Percentiles rank a stretch among this genome's conserved stretches.
These are phyloP conservation scores for Julus scanicus DNA, from an alignment of 2,888 invertebrate genomes.

Conservation along the genomic window DNA sequence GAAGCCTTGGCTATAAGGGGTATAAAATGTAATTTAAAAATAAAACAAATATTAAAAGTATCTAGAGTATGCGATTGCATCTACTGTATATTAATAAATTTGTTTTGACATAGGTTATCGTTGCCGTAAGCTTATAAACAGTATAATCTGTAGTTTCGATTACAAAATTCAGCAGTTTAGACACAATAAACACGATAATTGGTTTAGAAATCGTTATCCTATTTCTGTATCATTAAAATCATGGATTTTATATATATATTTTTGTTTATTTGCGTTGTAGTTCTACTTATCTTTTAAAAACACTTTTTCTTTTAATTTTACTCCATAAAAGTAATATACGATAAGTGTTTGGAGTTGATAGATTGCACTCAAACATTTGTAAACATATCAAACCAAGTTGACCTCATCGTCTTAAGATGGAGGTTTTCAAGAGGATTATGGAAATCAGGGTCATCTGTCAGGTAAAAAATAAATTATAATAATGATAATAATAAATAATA, in stretches of 20 bases:
- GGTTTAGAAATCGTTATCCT: too few relatives aligned
- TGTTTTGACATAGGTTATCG: background rate
- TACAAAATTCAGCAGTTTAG: background rate
- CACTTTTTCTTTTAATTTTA: background rate
- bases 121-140: background rate
- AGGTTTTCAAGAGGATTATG: background rate
- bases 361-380: background rate
- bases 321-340: background rate
- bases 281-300: background rate
- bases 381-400: slow-evolving; percentile 5
- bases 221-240: too few relatives aligned
- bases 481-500: background rate
- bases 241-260: background rate
- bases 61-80: background rate
- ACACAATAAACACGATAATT: too few relatives aligned
- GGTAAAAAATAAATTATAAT: background rate
- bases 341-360: background rate
- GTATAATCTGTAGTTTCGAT: background rate
- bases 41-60: slow-evolving; percentile 20
- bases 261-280: background rate
- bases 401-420: slow-evolving; percentile 4
- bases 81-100: background rate
- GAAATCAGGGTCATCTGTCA: slow-evolving; percentile 40
- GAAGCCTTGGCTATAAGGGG: background rate
- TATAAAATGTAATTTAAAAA: slow-evolving; percentile 13